Evolutionary conservation across 2,888 invertebrate species (phyloP).

Genomic region (Abrostola triplasia): DNA sequence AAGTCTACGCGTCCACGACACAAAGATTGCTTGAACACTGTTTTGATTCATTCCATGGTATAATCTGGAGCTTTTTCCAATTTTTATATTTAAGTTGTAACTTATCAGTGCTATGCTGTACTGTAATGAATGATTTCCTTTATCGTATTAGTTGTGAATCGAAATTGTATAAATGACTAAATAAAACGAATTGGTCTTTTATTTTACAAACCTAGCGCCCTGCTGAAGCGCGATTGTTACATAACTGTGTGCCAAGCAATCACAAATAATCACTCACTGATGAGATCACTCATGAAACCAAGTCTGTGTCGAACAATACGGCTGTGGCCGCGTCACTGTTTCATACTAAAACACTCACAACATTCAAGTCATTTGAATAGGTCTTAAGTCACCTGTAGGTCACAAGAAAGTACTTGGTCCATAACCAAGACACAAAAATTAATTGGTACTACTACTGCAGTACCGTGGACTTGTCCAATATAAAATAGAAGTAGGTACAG

Average conservation of each 20-base stretch:
- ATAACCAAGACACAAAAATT: too few relatives aligned
- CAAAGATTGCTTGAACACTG: slow-evolving; percentile 62
- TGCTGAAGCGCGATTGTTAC: slow-evolving; percentile 2
- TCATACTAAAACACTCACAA: background rate
- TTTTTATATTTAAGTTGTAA: slow-evolving; percentile 78
- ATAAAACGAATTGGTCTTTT: slow-evolving; percentile 79
- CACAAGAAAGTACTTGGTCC: too few relatives aligned
- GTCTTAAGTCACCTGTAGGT: too few relatives aligned
- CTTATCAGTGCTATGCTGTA: slow-evolving; percentile 73
- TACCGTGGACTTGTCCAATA: too few relatives aligned
- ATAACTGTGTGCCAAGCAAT: background rate
- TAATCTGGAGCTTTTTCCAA: slow-evolving; percentile 77
- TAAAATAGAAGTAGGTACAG: too few relatives aligned
- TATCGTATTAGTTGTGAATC: slow-evolving; percentile 79
- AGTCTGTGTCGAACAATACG: background rate
- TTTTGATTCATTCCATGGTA: slow-evolving; percentile 70
- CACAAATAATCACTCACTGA: background rate
- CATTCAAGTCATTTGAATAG: background rate
- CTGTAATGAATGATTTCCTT: slow-evolving; percentile 69
- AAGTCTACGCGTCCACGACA: slow-evolving; percentile 61
- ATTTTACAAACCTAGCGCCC: slow-evolving; percentile 56
- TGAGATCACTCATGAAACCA: background rate
- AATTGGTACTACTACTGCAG: too few relatives aligned
- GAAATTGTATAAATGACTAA: slow-evolving; percentile 83
- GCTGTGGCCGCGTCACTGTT: background rate